Conservation (phyloP, 1,140 invertebrate genomes). For the Drosophila takahashii region DNA sequence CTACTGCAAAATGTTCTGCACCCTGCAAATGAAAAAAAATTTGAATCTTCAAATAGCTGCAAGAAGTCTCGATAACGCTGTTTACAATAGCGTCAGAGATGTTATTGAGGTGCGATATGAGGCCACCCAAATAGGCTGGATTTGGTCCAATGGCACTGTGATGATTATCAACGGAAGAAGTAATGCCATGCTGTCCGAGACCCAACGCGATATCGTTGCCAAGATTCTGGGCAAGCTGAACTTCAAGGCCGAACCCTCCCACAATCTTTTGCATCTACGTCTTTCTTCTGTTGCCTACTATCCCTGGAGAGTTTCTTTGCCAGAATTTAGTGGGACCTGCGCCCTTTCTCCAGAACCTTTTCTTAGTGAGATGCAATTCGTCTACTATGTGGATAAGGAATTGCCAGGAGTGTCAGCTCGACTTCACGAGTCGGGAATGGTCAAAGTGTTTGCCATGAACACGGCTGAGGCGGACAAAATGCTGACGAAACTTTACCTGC, state of each 20-base stretch:
- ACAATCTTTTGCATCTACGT: constrained; percentile 13
- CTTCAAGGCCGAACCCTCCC: neutral
- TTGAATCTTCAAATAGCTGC: constrained; percentile 12
- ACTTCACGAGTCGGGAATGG: constrained; percentile 30
- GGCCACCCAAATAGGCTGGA: constrained; percentile 34
- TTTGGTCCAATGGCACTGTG: constrained; percentile 43
- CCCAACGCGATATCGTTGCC: constrained; percentile 9
- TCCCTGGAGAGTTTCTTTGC: constrained; percentile 38
- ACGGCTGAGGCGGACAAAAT: constrained; percentile 32
- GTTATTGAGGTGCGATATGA: constrained; percentile 37
- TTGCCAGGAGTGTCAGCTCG: constrained; percentile 41
- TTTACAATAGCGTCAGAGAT: constrained; percentile 25
- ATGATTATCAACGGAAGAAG: constrained; percentile 38
- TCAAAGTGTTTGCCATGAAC: constrained; percentile 44
- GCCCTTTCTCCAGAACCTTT: constrained; percentile 1
- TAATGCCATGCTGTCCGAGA: constrained; percentile 11
- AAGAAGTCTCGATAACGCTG: constrained; percentile 2
- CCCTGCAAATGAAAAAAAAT: constrained; percentile 3
- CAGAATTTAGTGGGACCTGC: constrained; percentile 10
- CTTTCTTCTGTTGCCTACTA: constrained; percentile 22
- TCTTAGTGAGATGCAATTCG: neutral
- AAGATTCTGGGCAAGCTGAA: neutral
- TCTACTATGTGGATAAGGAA: constrained; percentile 49
- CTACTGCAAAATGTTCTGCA: constrained; percentile 18
- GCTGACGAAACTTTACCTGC: constrained; percentile 33